Evolutionary conservation across 2,797 vertebrate species (phyloP), one percentile per base, ranked within the genome.

Genomic region (Diglossa cyanea): DNA sequence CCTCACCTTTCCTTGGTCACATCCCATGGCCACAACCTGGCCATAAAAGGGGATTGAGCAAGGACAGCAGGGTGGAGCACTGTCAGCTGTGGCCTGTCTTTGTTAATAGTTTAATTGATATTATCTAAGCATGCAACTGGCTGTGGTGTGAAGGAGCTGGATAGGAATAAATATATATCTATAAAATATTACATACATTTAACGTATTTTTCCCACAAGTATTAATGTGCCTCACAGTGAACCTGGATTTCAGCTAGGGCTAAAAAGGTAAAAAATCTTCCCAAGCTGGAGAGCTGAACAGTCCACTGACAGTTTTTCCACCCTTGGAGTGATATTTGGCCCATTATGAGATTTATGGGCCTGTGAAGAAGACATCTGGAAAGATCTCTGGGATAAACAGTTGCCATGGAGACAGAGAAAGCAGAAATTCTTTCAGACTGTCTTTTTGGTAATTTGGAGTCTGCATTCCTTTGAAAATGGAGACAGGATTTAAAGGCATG

Each of bases 321-420:
- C 21, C 37, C 13, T 20, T 66, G 10, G 21, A 66, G 31, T 17
- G 35, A 47, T 82, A 33, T 70, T 73, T 91, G 78, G 44, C 21
- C 71, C 60, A 10, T 66, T 62, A 23, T 31, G 84, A 78, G 39
- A 61, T 82, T 90, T 63, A 48, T 25, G 37, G 68, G 30, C 20
- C 61, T 83, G 35, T 45, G 82, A 89, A 72, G 65, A 77, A 71
- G 72, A 39, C 42, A 90, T 47, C 88, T 72, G 76, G 51, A 82
- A 90, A 85, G 75, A 82, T 71, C 67, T 54, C 28, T 18, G 37
- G 45, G 48, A 71, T 77, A 70, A 90, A 40, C 16, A 18, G 68
- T 94, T 95, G 42, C 48, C 54, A 72, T 80, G 83, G 95, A 92
- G 66, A 95, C 61, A 61, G 82, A 83, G 53, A 50, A 84, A 63